phyloP scores from a whole-genome alignment of 2,113 vertebrate species.

The Eulacestoma nigropectus region DNA sequence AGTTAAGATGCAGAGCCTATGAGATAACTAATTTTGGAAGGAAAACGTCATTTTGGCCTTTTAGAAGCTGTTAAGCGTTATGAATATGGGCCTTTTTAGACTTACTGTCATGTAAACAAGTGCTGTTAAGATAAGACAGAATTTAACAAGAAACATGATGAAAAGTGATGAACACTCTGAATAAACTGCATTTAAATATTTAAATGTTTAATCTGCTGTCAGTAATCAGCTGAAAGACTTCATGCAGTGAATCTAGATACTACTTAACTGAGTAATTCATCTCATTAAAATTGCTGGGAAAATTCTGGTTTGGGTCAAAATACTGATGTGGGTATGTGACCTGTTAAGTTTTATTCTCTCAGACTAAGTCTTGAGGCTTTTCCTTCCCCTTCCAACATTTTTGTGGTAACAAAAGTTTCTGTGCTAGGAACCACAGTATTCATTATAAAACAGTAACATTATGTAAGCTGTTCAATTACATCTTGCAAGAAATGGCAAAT shows the following conservation, averaged over 20 bases:
- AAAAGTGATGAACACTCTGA: background rate
- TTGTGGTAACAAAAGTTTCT: background rate
- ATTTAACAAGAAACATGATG: background rate
- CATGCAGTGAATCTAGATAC: background rate
- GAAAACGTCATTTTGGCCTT: background rate
- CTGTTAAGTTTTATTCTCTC: background rate
- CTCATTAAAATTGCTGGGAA: background rate
- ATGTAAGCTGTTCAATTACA: background rate
- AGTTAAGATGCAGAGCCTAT: background rate
- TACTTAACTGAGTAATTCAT: background rate
- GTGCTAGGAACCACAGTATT: background rate
- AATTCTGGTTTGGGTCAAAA: background rate
- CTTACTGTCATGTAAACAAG: conserved; percentile 1
- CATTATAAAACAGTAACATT: background rate
- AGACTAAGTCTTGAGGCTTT: background rate
- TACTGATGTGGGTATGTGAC: background rate
- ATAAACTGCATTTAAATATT: background rate
- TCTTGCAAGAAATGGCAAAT: background rate
- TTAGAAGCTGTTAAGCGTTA: background rate
- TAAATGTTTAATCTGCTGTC: background rate
- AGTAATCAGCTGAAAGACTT: background rate
- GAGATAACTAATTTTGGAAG: conserved; percentile 19
- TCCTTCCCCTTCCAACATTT: background rate
- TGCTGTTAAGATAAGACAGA: background rate
- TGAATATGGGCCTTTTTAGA: background rate